Base-by-base conservation (phyloP, 2,113 vertebrate species). In the Euleptes europaea region DNA sequence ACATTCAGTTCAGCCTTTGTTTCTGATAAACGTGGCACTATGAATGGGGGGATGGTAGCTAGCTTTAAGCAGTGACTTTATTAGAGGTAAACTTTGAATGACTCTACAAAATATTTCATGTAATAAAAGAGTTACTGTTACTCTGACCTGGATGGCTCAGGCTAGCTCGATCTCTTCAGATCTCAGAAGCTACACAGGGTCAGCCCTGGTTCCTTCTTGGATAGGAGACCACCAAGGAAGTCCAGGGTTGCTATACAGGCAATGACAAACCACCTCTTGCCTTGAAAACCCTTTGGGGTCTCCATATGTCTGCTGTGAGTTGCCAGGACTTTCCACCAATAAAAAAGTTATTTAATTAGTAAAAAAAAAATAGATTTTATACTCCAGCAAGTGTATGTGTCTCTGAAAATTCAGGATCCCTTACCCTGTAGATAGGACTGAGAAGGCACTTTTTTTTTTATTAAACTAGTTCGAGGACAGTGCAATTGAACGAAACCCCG, bases 381-480 rank as follows among this genome's bases (percentile, higher is more conserved):
- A 63, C 5, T 63, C 23, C 60, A 40, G 4, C 21, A 66, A 33
- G 33, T 63, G 17, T 28, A 19, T 26, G 65, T 71, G 67, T 5
- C 33, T 35, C 21, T 69, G 31, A 65, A 65, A 7, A 11, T 79
- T 84, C 40, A 78, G 71, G 80, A 82, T 15, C 78, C 28, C 0
- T 15, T 12, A 71, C 78, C 65, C 83, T 80, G 79, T 89, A 54
- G 86, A 83, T 69, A 80, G 86, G 77, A 60, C 28, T 42, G 73
- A 82, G 54, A 47, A 86, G 81, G 80, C 73, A 81, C 54, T 74
- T 65, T 33, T 33, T 21, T 74, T 65, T 33, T 57, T 38, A 84
- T 87, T 70, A 88, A 85, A 70, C n/a, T 78, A 13, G 51, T 54
- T 86, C 47, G 69, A 78, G 76, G 71, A 83, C 35, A n/a, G 11